Base-by-base conservation (phyloP, 2,888 invertebrate species). In the Drosophila incognita region DNA sequence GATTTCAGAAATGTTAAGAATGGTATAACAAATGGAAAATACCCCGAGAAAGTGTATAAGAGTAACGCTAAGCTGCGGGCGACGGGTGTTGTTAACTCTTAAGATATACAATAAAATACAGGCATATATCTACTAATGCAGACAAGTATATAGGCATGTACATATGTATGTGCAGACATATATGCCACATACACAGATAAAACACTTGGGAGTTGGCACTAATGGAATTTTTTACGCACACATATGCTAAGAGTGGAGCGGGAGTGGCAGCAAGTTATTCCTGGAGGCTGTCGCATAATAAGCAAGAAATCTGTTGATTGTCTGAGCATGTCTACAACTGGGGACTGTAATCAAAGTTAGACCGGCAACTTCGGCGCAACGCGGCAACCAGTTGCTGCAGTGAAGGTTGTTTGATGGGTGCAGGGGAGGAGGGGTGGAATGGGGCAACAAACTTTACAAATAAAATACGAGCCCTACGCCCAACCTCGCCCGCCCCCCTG, bases 261-360 rank as follows among this genome's bases (percentile, higher is more conserved):
- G 15, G 10, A 18, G 31, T 24, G 10, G 40, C 49, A 48, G 18
- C 27, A 46, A 21, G 31, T 62, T 49, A 13, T 53, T 67, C 54
- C 46, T 71, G 33, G 56, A 70, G 77, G 75, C 74, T 73, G 75
- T 75, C 87, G 76, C 78, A 83, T 87, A 83, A 87, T 87, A 80
- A 83, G 81, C 81, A 81, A 79, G 79, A 87, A 83, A 83, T 86
- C 83, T 79, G 86, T 82, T 82, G 82, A 75, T 79, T 75, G 82
- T 74, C 60, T 66, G 59, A 48, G 58, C 48, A 31, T 29, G 56
- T 46, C 27, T 38, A 27, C 11, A 57, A 33, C 79, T 29, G 63
- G 67, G 61, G 62, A 74, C 48, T 69, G 68, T 81, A 83, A 81
- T 83, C 80, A 81, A 81, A 81, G 78, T 83, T 81, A 54, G 46